Conservation (phyloP, 1,140 invertebrate species). For the Camponotus floridanus region DNA sequence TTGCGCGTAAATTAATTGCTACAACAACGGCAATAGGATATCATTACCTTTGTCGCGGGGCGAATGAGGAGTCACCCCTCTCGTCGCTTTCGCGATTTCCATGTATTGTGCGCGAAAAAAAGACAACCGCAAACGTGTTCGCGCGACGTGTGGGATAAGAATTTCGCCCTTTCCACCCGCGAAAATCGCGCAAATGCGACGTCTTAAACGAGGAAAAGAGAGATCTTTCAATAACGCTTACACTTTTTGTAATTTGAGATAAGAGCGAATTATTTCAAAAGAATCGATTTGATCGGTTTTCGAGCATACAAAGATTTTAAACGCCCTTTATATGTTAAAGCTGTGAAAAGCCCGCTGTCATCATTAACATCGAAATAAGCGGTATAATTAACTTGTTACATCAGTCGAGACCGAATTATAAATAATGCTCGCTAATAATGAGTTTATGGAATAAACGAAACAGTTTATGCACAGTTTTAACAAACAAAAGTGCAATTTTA, state of each 20-base stretch:
- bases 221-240: not conserved
- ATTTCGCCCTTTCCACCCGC: not conserved
- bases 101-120: slow-evolving; percentile 15
- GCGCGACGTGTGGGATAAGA: not conserved
- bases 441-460: not conserved
- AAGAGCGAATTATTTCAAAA: not conserved
- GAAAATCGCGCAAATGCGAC: not conserved
- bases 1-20: slow-evolving; percentile 62
- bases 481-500: not conserved
- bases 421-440: slow-evolving; percentile 15
- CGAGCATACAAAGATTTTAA: not conserved
- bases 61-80: not conserved
- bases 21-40: slow-evolving; percentile 61
- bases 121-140: not conserved
- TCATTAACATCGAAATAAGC: slow-evolving; percentile 26
- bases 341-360: not conserved
- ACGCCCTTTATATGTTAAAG: not conserved
- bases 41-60: slow-evolving; percentile 58
- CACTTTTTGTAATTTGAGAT: not conserved
- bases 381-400: slow-evolving; percentile 14
- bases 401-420: slow-evolving; percentile 31
- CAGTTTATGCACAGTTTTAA: not conserved
- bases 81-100: slow-evolving; percentile 12
- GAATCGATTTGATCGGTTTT: not conserved
- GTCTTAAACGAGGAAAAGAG: not conserved